Evolutionary conservation across 2,113 vertebrate genomes (phyloP), one percentile per base, ranked within the genome.

Genomic region (Choloepus hoffmanni): DNA sequence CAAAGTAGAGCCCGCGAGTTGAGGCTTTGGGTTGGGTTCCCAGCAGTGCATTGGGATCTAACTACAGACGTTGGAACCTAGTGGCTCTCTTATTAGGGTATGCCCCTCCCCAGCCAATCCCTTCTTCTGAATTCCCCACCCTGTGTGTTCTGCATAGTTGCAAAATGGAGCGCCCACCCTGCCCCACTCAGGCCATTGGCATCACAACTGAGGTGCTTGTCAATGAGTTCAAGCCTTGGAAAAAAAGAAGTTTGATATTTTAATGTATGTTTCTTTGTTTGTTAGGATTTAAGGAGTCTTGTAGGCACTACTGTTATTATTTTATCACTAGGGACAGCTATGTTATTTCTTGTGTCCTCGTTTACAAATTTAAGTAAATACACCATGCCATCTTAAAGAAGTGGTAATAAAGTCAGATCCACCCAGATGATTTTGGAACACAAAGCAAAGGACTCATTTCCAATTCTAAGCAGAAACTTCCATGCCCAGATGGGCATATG

Each of bases 311-410:
- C 65, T 55, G 9, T 55, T 95, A 95, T 85, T 95, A 95, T 88
- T 78, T 96, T 90, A 87, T 95, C 72, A 82, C 77, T 87, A 65
- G 21, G 65, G 76, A 95, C 1, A 33, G 13, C 18, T 88, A 23
- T 43, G 15, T 55, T 85, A 14, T 70, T 83, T 92, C 24, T 18
- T 62, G 1, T 87, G 90, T 95, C 14, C 36, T 95, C 40, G 24
- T n/a, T 67, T 95, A 53, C 33, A 95, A 89, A 72, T 92, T 90
- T 72, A 90, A 92, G 89, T 87, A 85, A 96, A 76, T 16, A 23
- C 36, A 88, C 26, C 89, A 88, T 58, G 65, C 30, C 50, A 70
- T 92, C 85, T 96, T 77, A 90, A 93, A 95, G n/a, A 94, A 78
- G 77, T 93, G 72, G 33, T 53, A 72, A 84, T 74, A 65, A 63